These are phyloP conservation scores for Coenonympha glycerion DNA, from an alignment of 2,888 invertebrate genomes.

Conservation along the genomic window DNA sequence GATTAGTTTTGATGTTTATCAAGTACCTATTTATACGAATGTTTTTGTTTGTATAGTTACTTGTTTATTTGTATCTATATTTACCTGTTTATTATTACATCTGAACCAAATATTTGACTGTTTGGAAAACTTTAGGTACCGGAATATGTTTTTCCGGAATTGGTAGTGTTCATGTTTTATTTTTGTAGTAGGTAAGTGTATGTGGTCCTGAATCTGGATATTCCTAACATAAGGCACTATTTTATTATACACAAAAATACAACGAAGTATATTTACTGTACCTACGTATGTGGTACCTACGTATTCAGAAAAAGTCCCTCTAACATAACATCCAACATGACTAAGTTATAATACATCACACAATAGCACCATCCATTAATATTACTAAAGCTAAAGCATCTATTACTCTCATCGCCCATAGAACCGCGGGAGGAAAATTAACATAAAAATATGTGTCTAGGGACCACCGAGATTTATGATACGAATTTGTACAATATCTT, in stretches of 20 bases:
- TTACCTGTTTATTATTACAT: too few relatives aligned
- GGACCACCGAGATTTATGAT: conserved; percentile 1
- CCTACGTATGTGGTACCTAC: background rate
- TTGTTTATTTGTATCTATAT: too few relatives aligned
- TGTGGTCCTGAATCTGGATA: too few relatives aligned
- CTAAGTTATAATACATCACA: background rate
- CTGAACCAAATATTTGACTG: too few relatives aligned
- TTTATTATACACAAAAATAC: too few relatives aligned
- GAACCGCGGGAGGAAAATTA: conserved; percentile 6
- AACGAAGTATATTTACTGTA: too few relatives aligned
- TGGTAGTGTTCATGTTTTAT: too few relatives aligned
- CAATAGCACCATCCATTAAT: conserved; percentile 6
- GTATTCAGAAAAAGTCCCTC: background rate
- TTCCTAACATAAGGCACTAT: too few relatives aligned
- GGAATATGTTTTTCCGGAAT: too few relatives aligned
- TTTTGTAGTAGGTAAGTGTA: too few relatives aligned
- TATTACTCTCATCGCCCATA: conserved; percentile 2
- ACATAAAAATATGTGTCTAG: conserved; percentile 17
- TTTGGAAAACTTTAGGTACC: too few relatives aligned
- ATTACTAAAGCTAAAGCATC: conserved; percentile 12
- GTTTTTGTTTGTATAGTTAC: too few relatives aligned
- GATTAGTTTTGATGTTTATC: background rate
- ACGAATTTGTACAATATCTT: background rate
- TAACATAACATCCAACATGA: background rate
- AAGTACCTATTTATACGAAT: background rate